Base-by-base conservation (phyloP, 2,797 vertebrate species). In the Myotis planiceps region DNA sequence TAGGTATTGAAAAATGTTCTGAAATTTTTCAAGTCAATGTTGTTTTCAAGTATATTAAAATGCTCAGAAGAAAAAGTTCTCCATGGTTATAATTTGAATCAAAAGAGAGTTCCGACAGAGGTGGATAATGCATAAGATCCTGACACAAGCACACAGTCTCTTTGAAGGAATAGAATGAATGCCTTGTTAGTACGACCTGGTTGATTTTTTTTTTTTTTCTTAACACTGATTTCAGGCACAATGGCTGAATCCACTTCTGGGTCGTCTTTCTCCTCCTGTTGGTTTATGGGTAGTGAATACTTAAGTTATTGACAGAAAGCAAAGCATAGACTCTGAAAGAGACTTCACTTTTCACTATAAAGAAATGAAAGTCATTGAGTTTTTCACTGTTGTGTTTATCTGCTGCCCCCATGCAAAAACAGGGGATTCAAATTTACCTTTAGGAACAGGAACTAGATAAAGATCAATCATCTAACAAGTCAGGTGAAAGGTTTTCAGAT, bases 41-140 rank as follows among this genome's bases (percentile, higher is more conserved):
- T 94, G 92, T 96, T 98, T 98, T 98, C 98, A 98, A 98, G 98
- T 98, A 98, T 98, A 99, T 98, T 98, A 98, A 98, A 98, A 98
- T 0, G 68, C 88, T 98, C 97, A 97, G 98, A 98, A 98, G 97
- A 98, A 98, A 98, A 98, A 97, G 90, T 98, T 97, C 97, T 98
- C 97, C 97, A 97, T 75, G 96, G 98, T 98, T 98, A 97, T 94
- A 98, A 96, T 90, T 98, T 97, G 97, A 98, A 98, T 97, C 96
- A 97, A 98, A 97, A 94, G 89, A 97, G 82, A 98, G 98, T 97
- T 97, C 98, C 97, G 97, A 97, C 91, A 15, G 75, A 92, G 93
- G 97, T 94, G 88, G 95, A 51, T 96, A 92, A 90, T 86, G 90
- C 93, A 5, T 96, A 96, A 95, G 90, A 84, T 97, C 96, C 96